Conservation (phyloP, 2,113 vertebrate genomes). For the Burhinus bistriatus region DNA sequence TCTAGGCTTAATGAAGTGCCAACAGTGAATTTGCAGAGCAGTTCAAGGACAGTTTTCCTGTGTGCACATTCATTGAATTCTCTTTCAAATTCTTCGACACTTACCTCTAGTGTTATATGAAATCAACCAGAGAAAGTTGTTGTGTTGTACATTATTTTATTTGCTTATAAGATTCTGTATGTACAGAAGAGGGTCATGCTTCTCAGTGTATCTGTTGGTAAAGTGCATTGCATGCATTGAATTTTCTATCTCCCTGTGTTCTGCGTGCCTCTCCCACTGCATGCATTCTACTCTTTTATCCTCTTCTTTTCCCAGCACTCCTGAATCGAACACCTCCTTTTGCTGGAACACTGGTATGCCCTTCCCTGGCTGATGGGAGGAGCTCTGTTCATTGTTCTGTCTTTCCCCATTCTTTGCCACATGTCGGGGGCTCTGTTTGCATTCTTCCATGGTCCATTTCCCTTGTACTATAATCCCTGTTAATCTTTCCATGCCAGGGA, state of each 20-base stretch:
- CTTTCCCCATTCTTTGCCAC: not conserved
- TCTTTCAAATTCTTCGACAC: not conserved
- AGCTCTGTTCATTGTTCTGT: not conserved
- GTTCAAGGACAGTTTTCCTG: not conserved
- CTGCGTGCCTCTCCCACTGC: not conserved
- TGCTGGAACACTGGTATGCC: not conserved
- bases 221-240: not conserved
- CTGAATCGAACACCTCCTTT: not conserved
- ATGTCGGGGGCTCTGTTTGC: not conserved
- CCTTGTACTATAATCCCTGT: not conserved
- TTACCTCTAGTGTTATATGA: accelerated
- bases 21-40: not conserved
- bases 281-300: not conserved
- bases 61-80: not conserved
- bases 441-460: not conserved
- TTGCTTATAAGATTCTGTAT: not conserved
- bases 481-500: not conserved
- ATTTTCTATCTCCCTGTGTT: not conserved
- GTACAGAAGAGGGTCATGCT: not conserved
- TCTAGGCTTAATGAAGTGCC: not conserved
- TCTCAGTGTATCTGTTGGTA: not conserved
- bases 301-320: not conserved
- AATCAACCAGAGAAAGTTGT: not conserved
- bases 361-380: not conserved
- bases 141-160: not conserved